Base-by-base conservation (phyloP, 2,888 invertebrate genomes). In the Euclidia mi region DNA sequence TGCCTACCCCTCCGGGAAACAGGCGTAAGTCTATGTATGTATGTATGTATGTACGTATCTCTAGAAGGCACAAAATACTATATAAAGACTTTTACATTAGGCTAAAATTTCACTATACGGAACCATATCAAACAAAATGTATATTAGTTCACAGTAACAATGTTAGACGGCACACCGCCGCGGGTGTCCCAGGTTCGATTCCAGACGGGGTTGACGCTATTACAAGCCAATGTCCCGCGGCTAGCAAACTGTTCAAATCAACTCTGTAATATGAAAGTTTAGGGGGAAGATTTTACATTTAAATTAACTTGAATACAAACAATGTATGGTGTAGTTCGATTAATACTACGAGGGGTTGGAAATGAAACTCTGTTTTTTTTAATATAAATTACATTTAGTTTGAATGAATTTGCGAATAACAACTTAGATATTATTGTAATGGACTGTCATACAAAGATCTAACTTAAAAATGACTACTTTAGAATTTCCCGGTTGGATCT, bases 151-250 rank as follows among this genome's bases (percentile, higher is more conserved):
- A 75, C 58, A 47, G 60, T 51, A 63, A 70, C 68, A 56, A 58
- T 58, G 58, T 72, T 69, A 72, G 70, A 63, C 70, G 66, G 69
- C 76, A 76, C 66, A 51, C 70, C 53, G 61, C 56, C 74, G 76
- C 74, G 74, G 74, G 74, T 71, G 73, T 71, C 77, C 75, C 70
- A 73, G 66, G 74, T 76, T 80, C 78, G 71, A 68, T 65, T 69
- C 77, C 74, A 56, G 73, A 50, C 38, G 61, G 76, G 75, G 73
- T 79, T 82, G 81, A 75, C 74, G 70, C 78, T 84, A 82, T 85
- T 80, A 81, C 71, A 76, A 81, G 85, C 84, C 71, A 80, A 76
- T 77, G 56, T 73, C 88, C 83, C 71, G 71, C 52, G 84, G 85
- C 78, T 51, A 62, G 32, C 52, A 70, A 67, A 74, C 67, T 75